Conservation (phyloP, 2,888 invertebrate genomes). For the Incurvaria masculella region DNA sequence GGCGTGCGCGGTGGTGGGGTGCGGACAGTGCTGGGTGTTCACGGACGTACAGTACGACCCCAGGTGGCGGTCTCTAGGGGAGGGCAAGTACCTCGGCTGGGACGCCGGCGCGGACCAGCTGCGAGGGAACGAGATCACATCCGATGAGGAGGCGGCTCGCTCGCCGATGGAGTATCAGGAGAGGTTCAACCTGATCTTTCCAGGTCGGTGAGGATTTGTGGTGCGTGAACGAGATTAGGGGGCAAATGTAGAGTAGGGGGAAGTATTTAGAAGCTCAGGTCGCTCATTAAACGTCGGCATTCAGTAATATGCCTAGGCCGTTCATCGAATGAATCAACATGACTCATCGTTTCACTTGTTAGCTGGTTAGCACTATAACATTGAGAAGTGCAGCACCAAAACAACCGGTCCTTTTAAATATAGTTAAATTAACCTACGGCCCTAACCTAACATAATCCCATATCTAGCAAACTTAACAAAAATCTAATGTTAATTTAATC, state of each 20-base stretch:
- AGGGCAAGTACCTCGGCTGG: constrained; percentile 5
- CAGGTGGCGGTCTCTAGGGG: neutral
- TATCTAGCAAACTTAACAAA: too few species aligned
- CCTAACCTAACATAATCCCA: too few species aligned
- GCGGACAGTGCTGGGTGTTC: constrained; percentile 20
- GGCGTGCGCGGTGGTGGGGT: too few species aligned
- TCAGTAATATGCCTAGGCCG: neutral
- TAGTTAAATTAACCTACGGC: too few species aligned
- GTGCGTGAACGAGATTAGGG: too few species aligned
- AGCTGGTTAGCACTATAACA: constrained; percentile 7
- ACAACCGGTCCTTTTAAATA: too few species aligned
- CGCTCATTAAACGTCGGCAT: neutral
- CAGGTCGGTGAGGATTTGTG: constrained; percentile 10
- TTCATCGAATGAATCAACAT: neutral
- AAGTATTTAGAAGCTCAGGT: neutral
- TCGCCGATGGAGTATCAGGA: constrained; percentile 4
- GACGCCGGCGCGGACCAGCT: constrained; percentile 11
- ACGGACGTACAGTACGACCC: constrained; percentile 17
- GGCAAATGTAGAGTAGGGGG: too few species aligned
- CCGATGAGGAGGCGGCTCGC: neutral
- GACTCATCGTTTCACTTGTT: neutral
- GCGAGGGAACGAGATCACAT: constrained; percentile 13
- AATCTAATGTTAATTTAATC: too few species aligned
- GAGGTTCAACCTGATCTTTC: constrained; percentile 15
- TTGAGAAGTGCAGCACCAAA: too few species aligned